A percentile compares a stretch with the other conserved stretches of the same genome.
phyloP scores from a whole-genome alignment of 2,113 vertebrate genomes.

The Dolichallabes microphthalmus region DNA sequence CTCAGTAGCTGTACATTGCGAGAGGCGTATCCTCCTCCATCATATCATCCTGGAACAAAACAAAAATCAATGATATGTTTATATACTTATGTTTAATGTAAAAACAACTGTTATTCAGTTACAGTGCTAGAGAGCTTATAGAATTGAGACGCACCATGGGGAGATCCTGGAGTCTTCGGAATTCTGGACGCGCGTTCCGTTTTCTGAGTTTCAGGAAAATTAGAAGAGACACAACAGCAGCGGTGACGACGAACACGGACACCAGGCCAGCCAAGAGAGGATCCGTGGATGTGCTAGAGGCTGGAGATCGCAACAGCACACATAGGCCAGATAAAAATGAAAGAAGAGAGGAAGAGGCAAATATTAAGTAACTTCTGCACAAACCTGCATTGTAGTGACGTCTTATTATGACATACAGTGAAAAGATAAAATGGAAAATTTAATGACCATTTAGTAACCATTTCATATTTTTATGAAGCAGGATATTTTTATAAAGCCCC shows the following conservation, averaged over 20 bases:
- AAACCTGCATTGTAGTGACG: not conserved
- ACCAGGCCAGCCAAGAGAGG: slow-evolving; percentile 82
- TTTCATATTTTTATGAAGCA: not conserved
- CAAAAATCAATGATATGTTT: not conserved
- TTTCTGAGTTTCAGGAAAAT: slow-evolving; percentile 82
- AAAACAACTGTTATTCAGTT: not conserved
- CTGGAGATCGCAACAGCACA: slow-evolving; percentile 28
- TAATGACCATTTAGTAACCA: not conserved
- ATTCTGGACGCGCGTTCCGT: slow-evolving; percentile 76
- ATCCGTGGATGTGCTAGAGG: slow-evolving; percentile 62
- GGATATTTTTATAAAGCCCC: not conserved
- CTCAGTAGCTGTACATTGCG: slow-evolving; percentile 90
- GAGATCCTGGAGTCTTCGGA: slow-evolving; percentile 81
- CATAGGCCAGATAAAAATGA: not conserved
- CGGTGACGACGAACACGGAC: slow-evolving; percentile 78
- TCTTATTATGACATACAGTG: not conserved
- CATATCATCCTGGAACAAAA: slow-evolving; percentile 84
- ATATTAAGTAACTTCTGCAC: not conserved
- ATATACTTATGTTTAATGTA: not conserved
- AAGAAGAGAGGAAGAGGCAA: not conserved
- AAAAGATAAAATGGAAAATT: not conserved
- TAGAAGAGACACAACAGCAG: slow-evolving; percentile 78
- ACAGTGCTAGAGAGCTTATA: not conserved
- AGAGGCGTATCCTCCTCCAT: slow-evolving; percentile 91
- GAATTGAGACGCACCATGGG: slow-evolving; percentile 72